phyloP scores from a whole-genome alignment of 2,888 invertebrate genomes.

The Scaptomyza reducta region DNA sequence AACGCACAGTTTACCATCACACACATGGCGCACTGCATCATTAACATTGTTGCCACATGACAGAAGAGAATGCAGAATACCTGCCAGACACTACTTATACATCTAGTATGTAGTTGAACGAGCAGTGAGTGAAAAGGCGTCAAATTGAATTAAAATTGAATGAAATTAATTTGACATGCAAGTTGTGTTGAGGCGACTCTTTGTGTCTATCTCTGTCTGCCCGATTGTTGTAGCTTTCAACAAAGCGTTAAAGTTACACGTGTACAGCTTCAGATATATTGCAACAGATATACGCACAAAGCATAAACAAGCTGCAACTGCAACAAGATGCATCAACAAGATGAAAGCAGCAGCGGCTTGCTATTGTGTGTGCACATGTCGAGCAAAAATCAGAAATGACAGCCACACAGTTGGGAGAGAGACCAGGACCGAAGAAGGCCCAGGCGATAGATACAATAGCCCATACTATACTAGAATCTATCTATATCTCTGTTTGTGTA shows the following conservation, averaged over 20 bases:
- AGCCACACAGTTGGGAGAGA: constrained; percentile 34
- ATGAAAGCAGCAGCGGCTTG: constrained; percentile 55
- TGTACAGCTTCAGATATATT: constrained; percentile 45
- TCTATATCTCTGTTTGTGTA: constrained; percentile 2
- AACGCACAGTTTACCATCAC: constrained; percentile 63
- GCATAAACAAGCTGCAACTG: constrained; percentile 30
- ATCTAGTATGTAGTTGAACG: constrained; percentile 26
- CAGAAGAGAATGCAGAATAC: constrained; percentile 33
- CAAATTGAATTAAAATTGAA: constrained; percentile 79
- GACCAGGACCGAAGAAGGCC: constrained; percentile 24
- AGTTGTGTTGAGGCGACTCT: constrained; percentile 59
- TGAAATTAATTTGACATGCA: constrained; percentile 78
- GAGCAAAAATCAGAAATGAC: constrained; percentile 71
- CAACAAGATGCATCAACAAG: constrained; percentile 56
- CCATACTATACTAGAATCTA: constrained; percentile 34
- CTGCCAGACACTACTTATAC: constrained; percentile 40
- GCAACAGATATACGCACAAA: constrained; percentile 29
- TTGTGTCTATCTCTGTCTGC: constrained; percentile 25
- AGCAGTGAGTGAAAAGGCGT: constrained; percentile 63
- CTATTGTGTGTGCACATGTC: constrained; percentile 61
- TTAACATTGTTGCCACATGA: constrained; percentile 56
- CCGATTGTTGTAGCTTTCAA: constrained; percentile 59
- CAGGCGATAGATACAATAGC: constrained; percentile 56
- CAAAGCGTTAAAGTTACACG: constrained; percentile 72
- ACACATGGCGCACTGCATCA: constrained; percentile 70